Conservation (phyloP, 2,888 invertebrate genomes). For the Lepidocyrtoides sp. region DNA sequence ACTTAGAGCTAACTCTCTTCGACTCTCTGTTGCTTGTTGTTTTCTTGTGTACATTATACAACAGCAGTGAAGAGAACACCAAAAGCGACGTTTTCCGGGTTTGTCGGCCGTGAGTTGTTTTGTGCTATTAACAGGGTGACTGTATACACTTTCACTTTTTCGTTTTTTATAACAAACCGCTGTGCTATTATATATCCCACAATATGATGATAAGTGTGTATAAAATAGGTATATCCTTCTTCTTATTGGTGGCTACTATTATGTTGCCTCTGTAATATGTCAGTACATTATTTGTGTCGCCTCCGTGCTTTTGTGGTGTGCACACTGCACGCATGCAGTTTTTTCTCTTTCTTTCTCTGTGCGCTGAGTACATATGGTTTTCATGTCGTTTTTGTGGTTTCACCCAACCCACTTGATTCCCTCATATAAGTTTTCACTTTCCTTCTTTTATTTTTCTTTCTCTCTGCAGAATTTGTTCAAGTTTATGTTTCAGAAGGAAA, state of each 20-base stretch:
- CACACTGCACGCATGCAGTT: slow-evolving; percentile 7
- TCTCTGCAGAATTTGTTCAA: slow-evolving; percentile 3
- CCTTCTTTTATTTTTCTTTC: slow-evolving; percentile 29
- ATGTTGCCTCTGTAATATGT: slow-evolving; percentile 28
- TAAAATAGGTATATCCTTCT: no score
- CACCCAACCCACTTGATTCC: slow-evolving; percentile 54
- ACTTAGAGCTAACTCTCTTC: slow-evolving; percentile 9
- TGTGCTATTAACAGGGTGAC: background rate
- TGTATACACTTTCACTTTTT: no score
- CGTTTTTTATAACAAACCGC: no score
- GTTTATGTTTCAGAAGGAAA: slow-evolving; percentile 12
- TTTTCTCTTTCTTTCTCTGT: background rate
- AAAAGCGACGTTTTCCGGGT: slow-evolving; percentile 61
- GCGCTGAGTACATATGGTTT: background rate
- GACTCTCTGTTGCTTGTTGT: slow-evolving; percentile 14
- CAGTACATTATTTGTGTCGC: slow-evolving; percentile 47
- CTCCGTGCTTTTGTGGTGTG: slow-evolving; percentile 23
- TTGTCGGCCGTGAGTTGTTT: slow-evolving; percentile 52
- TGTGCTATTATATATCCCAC: no score
- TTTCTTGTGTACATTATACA: slow-evolving; percentile 10
- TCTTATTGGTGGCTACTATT: background rate
- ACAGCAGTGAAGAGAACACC: slow-evolving; percentile 24
- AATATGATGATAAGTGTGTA: no score
- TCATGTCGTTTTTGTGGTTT: slow-evolving; percentile 62
- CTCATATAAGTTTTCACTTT: background rate